Conservation (phyloP, 2,888 invertebrate genomes). For the Colletes collaris region DNA sequence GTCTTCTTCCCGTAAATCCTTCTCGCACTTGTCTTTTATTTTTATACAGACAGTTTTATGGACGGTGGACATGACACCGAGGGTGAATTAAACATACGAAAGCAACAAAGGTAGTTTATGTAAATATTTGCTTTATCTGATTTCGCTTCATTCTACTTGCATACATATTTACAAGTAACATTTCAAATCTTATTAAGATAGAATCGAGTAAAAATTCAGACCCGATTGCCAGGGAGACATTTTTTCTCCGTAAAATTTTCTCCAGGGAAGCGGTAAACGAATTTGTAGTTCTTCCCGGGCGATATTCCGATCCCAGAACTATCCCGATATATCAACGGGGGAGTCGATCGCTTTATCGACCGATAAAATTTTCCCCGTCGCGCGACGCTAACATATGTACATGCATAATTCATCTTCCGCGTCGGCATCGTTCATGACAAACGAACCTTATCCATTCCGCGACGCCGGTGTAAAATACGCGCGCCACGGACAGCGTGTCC, state of each 20-base stretch:
- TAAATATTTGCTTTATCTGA: no score
- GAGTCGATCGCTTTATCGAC: slow-evolving; percentile 26
- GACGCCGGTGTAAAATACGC: slow-evolving; percentile 20
- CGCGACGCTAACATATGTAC: slow-evolving; percentile 21
- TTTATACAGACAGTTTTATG: neutral
- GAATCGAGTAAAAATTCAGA: no score
- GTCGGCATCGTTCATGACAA: slow-evolving; percentile 33
- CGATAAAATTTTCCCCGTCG: slow-evolving; percentile 30
- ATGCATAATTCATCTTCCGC: slow-evolving; percentile 39
- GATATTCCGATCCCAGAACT: neutral
- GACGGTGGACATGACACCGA: neutral
- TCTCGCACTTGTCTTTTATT: neutral
- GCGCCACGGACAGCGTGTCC: slow-evolving; percentile 2
- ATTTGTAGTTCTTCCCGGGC: neutral
- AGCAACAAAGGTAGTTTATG: no score
- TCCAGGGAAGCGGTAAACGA: neutral
- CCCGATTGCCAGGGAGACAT: no score
- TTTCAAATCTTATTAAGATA: no score
- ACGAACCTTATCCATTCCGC: slow-evolving; percentile 29
- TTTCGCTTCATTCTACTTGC: no score
- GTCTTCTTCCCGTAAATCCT: neutral
- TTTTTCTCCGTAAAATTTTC: no score
- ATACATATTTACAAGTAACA: no score
- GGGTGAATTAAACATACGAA: no score
- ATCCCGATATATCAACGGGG: neutral